Base-by-base conservation (phyloP, 2,113 vertebrate genomes). In the Mugil cephalus region DNA sequence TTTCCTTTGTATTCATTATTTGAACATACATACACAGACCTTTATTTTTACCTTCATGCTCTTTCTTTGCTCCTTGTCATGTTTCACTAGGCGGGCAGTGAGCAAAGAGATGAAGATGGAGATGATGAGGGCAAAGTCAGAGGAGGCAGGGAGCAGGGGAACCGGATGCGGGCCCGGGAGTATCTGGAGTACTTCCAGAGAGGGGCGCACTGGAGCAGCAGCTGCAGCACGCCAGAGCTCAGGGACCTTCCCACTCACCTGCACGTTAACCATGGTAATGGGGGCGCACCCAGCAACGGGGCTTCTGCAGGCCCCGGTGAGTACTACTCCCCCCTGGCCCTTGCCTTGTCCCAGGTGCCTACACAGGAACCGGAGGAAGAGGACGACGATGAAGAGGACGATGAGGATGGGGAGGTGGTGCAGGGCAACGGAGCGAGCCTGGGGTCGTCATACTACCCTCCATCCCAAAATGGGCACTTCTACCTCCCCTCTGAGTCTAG, bases 111-210 rank as follows among this genome's bases (percentile, higher is more conserved):
- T 50, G 89, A 87, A 67, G 87, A 92, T 4, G 86, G 87, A 18
- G 86, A 90, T 10, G 92, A 88, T 36, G 85, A 89, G 13, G 90
- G 85, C 14, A 89, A 83, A 59, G 82, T 74, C 64, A 86, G 71
- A 74, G 87, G 80, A 68, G 86, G 89, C 80, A 90, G 92, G 80
- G 96, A 97, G 91, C 96, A 95, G 89, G 95, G 95, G 90, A 97
- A 97, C 91, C 93, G 94, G 84, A 92, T 96, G 71, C 95, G 95
- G 70, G 97, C 97, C 90, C 96, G 94, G 88, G 97, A 99, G 90
- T 99, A 97, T 93, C 94, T 99, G 88, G 97, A 98, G 93, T 98
- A 96, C 93, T 99, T 98, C 94, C 97, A 98, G 94, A 96, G 94
- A 87, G 94, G 94, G 89, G 93, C 90, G 14, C 92, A 92, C 72